Conservation (phyloP, 1,140 invertebrate species). For the Drosophila nigromelanica region DNA sequence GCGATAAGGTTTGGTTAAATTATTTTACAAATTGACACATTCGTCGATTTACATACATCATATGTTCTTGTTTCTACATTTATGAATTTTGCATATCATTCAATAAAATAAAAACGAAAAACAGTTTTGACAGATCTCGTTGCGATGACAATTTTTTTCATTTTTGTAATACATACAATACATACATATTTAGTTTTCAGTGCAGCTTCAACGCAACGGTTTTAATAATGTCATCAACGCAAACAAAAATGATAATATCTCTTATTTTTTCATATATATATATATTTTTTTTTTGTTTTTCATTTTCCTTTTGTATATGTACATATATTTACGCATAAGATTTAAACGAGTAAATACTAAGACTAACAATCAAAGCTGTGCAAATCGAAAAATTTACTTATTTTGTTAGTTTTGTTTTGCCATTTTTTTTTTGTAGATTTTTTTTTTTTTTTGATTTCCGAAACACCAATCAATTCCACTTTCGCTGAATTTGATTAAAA, state of each 20-base stretch:
- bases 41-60: conserved; percentile 50
- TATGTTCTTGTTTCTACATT: conserved; percentile 41
- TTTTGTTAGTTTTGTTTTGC: conserved; percentile 10
- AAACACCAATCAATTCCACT: conserved; percentile 48
- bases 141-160: conserved; percentile 34
- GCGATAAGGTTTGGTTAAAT: conserved; percentile 45
- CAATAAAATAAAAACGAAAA: conserved; percentile 34
- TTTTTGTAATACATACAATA: conserved; percentile 32
- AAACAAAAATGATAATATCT: conserved; percentile 18
- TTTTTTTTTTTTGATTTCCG: conserved; percentile 32
- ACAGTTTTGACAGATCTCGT: conserved; percentile 36
- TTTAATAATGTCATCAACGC: conserved; percentile 25
- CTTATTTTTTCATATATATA: not conserved
- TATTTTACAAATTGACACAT: conserved; percentile 53
- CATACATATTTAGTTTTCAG: conserved; percentile 37
- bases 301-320: conserved; percentile 12
- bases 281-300: conserved; percentile 2
- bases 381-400: conserved; percentile 44
- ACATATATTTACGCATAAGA: conserved; percentile 45
- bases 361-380: conserved; percentile 56
- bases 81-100: conserved; percentile 18
- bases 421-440: not conserved
- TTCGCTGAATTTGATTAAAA: conserved; percentile 46
- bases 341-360: conserved; percentile 48
- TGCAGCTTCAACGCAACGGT: conserved; percentile 42